phyloP scores from a whole-genome alignment of 2,888 invertebrate species.

The Leptothorax acervorum region DNA sequence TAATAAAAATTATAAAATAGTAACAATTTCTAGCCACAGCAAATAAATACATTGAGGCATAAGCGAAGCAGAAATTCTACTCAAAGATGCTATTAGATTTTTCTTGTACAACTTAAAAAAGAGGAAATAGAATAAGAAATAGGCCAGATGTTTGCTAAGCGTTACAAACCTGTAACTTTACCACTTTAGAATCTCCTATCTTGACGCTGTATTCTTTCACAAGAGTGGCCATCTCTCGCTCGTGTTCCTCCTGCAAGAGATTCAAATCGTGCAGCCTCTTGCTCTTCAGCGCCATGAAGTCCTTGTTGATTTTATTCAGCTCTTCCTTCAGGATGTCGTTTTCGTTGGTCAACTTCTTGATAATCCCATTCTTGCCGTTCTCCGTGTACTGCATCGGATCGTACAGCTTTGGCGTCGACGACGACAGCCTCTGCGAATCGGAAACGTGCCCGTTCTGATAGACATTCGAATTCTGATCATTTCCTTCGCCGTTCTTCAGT shows the following conservation, averaged over 20 bases:
- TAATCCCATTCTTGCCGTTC: constrained; percentile 85
- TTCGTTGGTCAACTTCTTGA: constrained; percentile 86
- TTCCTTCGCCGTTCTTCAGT: constrained; percentile 82
- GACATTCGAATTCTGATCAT: constrained; percentile 83
- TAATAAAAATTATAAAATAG: not conserved
- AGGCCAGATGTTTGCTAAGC: constrained; percentile 15
- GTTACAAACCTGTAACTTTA: constrained; percentile 83
- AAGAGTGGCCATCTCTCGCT: constrained; percentile 84
- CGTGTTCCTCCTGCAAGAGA: constrained; percentile 85
- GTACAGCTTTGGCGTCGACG: constrained; percentile 81
- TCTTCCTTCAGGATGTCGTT: constrained; percentile 89
- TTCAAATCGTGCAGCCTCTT: constrained; percentile 94
- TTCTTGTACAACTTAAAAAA: not conserved
- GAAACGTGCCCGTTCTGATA: constrained; percentile 80
- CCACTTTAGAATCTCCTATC: constrained; percentile 82
- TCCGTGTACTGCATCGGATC: constrained; percentile 84
- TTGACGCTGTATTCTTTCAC: constrained; percentile 84
- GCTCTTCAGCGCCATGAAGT: constrained; percentile 91
- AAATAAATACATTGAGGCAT: not conserved
- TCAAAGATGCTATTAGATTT: not conserved
- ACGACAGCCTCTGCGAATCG: constrained; percentile 76
- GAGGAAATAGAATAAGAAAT: constrained; percentile 7
- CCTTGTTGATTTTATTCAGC: constrained; percentile 90
- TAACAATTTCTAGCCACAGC: not conserved
- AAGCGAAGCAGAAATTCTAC: not conserved